Base-by-base conservation (phyloP, 2,888 invertebrate genomes). In the Ormia ochracea region DNA sequence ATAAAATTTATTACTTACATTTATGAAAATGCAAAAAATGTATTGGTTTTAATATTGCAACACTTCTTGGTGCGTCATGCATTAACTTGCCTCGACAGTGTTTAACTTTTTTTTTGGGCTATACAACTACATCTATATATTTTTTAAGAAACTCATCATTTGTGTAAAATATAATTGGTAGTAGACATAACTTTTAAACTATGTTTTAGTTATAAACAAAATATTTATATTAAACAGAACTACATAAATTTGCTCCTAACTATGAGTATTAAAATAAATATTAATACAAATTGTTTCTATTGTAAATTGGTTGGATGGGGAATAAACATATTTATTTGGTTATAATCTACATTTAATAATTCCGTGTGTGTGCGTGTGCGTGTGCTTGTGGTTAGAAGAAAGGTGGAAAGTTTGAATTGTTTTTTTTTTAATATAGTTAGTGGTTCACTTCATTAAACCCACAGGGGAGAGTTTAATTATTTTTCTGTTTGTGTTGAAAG, bases 231-330 rank as follows among this genome's bases (percentile, higher is more conserved):
- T 69, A 61, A 69, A 75, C n/a, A 66, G 38, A 65, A 79, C 52
- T 45, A 63, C 52, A 76, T 45, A 59, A n/a, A 72, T 61, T n/a
- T 80, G 68, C 76, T 80, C 79, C 50, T 19, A 33, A 50, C 33
- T 61, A 31, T 66, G 80, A 72, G 76, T 80, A 76, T 80, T 70
- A 61, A 66, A 74, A 79, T 73, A 78, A 78, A 76, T 69, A n/a
- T n/a, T n/a, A 78, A 66, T 73, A 69, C n/a, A 45, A 66, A 33
- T 69, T 76, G 80, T 80, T 80, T 80, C 76, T 76, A 54, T 80
- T 79, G 33, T 52, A 9, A 50, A 52, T 6, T 41, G 33, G 10
- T 33, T 45, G 58, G 26, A 0, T 31, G 50, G 45, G 10, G 4
- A n/a, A 45, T 45, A 45, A 10, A 45, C n/a, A 1, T 45, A 48